Evolutionary conservation across 2,888 invertebrate species (phyloP), one percentile per base, ranked within the genome.

Genomic region (Nymphalis urticae): DNA sequence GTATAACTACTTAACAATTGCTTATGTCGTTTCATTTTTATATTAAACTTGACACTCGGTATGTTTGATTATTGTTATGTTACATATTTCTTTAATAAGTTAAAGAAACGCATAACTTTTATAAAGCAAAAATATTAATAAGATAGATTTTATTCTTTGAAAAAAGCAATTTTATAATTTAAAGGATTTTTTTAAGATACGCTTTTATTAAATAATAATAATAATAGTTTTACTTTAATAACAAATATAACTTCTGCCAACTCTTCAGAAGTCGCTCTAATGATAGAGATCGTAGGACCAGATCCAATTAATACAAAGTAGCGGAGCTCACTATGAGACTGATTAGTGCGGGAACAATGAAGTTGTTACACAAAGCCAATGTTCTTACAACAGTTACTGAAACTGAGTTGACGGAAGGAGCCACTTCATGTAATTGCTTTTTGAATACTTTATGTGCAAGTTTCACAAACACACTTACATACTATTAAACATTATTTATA

Each of bases 381-480:
- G 53, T 3, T 56, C 56, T 56, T 56, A 9, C 32, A 27, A 56
- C n/a, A 8, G 17, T 56, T 56, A 32, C n/a, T 16, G 54, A 27
- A 54, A 54, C 54, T 36, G 32, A 56, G 19, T 56, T n/a, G 32
- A 21, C 10, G 56, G 56, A 42, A 42, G 42, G 56, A 56, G n/a
- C n/a, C 17, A 36, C 17, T 56, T 56, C 56, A n/a, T 9, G 32
- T 56, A 56, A 56, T 56, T 32, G 56, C 56, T 56, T 32, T 56
- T 36, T n/a, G 56, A 56, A n/a, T 56, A 32, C 17, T 9, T 32
- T 56, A 56, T 50, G 19, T 50, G 19, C 50, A n/a, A 50, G 50
- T 42, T 42, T 13, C 50, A 7, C 19, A n/a, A 50, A 50, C 13
- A 42, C 10, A 13, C 42, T 13, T 13, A 42, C 42, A 13, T 42